A percentile compares a stretch with the other conserved stretches of the same genome.
Conservation (phyloP, 37 sponge, comb jelly and placozoan genomes). For the Oopsacas minuta region DNA sequence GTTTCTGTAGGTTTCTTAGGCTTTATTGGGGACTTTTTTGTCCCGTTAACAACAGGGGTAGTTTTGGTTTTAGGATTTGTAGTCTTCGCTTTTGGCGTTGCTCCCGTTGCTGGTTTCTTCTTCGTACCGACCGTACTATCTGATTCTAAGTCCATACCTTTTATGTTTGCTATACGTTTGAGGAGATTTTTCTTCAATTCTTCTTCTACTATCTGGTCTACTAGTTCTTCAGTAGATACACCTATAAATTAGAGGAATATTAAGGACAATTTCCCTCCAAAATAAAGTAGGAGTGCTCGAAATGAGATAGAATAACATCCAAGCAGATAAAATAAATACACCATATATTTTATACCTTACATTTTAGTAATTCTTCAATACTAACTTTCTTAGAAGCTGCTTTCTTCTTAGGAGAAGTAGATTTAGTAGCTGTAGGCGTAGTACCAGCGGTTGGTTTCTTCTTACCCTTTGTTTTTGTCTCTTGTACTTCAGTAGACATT, state of each 20-base stretch:
- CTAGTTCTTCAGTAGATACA: not conserved
- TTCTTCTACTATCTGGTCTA: not conserved
- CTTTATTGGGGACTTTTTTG: not conserved
- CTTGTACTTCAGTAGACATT: not conserved
- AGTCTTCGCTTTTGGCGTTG: not conserved
- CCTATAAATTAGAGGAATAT: not conserved
- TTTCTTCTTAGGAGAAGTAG: not conserved
- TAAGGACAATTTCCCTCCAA: not conserved
- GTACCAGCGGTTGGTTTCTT: not conserved
- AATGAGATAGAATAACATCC: too few species aligned
- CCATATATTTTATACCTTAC: not conserved
- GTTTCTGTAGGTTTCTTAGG: not conserved
- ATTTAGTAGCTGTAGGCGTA: not conserved
- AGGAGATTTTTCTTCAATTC: slow-evolving; percentile 3
- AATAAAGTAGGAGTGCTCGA: too few species aligned
- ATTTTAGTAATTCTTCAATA: not conserved
- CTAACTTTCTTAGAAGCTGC: not conserved
- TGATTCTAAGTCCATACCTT: not conserved
- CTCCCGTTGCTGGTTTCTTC: not conserved
- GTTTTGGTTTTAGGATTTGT: not conserved
- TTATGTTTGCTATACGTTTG: not conserved
- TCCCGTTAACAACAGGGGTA: not conserved
- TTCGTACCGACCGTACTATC: not conserved
- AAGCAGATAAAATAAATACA: too few species aligned
- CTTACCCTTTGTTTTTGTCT: not conserved